These are phyloP conservation scores for Zaprionus camerounensis DNA, from an alignment of 1,140 invertebrate genomes.

Conservation along the genomic window DNA sequence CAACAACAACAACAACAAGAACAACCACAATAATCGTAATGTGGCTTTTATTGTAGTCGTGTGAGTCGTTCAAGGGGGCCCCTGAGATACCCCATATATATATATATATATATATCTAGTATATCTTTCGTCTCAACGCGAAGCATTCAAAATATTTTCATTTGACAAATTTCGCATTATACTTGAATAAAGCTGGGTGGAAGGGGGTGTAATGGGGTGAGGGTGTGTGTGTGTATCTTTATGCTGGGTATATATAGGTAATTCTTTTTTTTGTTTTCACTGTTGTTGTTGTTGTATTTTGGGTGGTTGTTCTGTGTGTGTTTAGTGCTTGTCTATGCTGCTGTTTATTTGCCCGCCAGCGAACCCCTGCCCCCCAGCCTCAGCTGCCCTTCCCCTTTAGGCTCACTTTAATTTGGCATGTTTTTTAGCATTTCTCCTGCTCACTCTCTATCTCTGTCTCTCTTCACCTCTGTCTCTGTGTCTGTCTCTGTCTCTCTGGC, in stretches of 20 bases:
- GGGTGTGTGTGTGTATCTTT: neutral
- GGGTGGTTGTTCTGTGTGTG: constrained; percentile 46
- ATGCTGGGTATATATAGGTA: neutral
- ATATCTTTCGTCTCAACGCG: constrained; percentile 6
- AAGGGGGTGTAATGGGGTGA: neutral
- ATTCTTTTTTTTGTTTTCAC: constrained; percentile 39
- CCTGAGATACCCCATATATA: neutral
- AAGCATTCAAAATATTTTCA: constrained; percentile 71
- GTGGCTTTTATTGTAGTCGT: constrained; percentile 59
- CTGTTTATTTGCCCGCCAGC: constrained; percentile 68
- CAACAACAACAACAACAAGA: constrained; percentile 36
- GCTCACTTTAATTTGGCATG: constrained; percentile 68
- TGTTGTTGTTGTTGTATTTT: constrained; percentile 28
- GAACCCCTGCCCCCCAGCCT: neutral
- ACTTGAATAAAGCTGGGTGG: constrained; percentile 10
- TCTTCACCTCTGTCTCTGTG: neutral
- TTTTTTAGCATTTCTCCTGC: constrained; percentile 3
- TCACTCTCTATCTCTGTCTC: neutral
- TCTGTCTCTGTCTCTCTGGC: constrained; percentile 14
- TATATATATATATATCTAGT: neutral
- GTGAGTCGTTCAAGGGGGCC: neutral
- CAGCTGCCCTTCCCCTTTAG: neutral
- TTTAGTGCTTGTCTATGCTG: constrained; percentile 44
- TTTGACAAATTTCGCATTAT: constrained; percentile 74
- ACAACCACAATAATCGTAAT: constrained; percentile 52